These are phyloP conservation scores for Anolis apletophallus DNA, from an alignment of 2,797 vertebrate genomes.

Conservation along the genomic window DNA sequence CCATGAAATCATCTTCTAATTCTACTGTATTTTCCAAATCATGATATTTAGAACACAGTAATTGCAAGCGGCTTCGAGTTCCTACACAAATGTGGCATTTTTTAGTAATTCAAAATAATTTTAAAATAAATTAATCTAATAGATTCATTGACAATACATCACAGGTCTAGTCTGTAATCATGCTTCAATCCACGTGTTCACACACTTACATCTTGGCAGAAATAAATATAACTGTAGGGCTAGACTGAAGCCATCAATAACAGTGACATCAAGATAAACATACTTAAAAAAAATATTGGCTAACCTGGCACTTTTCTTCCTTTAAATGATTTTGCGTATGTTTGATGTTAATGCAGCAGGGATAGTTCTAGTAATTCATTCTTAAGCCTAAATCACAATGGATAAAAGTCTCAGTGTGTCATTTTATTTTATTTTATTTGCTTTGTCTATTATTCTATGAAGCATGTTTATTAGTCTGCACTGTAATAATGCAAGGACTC, in stretches of 20 bases:
- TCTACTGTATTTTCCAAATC: no score
- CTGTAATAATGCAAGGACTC: constrained; percentile 33
- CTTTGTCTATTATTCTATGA: constrained; percentile 35
- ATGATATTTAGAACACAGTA: not conserved
- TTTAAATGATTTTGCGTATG: not conserved
- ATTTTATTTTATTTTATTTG: no score
- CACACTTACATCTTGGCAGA: not conserved
- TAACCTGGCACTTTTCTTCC: not conserved
- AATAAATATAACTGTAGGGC: not conserved
- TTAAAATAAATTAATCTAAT: not conserved
- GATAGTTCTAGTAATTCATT: not conserved
- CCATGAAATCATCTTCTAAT: no score
- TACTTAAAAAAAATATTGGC: not conserved
- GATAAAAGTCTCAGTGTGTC: constrained; percentile 43
- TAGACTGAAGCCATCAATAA: not conserved
- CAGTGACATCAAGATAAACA: not conserved
- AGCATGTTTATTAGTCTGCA: constrained; percentile 47
- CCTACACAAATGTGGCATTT: not conserved
- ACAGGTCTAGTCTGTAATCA: not conserved
- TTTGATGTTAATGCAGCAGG: not conserved
- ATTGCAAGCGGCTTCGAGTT: not conserved
- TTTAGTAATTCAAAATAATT: not conserved
- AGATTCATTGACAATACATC: not conserved
- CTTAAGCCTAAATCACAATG: constrained; percentile 12
- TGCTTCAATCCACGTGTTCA: not conserved